phyloP scores from a whole-genome alignment of 1,140 invertebrate genomes.

The Oryctes rhinoceros region DNA sequence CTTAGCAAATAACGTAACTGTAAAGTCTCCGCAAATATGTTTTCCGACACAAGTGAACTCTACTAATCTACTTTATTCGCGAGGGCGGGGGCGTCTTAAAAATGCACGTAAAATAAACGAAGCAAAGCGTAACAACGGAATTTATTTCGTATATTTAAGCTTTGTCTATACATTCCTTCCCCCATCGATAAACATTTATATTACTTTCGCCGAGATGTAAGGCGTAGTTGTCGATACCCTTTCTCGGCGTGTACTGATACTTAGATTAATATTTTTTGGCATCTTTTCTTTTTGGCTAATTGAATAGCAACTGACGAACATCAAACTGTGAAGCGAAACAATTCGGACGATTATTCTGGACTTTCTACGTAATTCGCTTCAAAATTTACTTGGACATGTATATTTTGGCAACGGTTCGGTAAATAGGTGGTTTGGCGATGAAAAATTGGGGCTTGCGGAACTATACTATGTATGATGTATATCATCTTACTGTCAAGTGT shows the following conservation, averaged over 20 bases:
- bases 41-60: too few species aligned
- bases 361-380: conserved; percentile 5
- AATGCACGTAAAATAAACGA: background rate
- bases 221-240: background rate
- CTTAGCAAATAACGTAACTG: too few species aligned
- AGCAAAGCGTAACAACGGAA: background rate
- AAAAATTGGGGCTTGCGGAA: background rate
- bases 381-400: background rate
- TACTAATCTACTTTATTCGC: background rate
- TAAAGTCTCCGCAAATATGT: too few species aligned
- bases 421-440: background rate
- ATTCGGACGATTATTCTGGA: background rate
- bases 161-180: background rate
- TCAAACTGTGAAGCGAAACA: background rate
- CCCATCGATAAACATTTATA: background rate
- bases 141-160: conserved; percentile 1
- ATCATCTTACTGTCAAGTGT: background rate
- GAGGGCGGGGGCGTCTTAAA: background rate
- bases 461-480: background rate
- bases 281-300: background rate
- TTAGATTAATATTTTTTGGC: background rate
- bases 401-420: background rate
- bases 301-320: background rate
- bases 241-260: background rate
- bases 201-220: background rate